Evolutionary conservation across 2,797 vertebrate genomes (phyloP), one percentile per base, ranked within the genome.

Genomic region (Pyrocephalus nanus): DNA sequence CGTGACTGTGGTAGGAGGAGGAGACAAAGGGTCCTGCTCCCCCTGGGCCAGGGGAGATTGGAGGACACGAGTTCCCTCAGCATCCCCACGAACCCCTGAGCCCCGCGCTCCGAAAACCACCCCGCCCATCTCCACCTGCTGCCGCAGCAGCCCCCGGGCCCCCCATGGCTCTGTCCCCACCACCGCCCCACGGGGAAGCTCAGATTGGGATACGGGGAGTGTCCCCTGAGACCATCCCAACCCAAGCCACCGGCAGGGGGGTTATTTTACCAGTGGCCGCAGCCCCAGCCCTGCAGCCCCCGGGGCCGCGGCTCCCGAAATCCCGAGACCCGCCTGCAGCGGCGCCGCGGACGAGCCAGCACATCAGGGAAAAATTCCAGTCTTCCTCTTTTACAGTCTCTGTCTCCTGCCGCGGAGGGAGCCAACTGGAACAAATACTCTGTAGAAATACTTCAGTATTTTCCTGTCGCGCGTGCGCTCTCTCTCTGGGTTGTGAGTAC

Each of bases 361-460:
- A 87, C 93, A 96, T 97, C 97, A 98, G 98, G 98, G 98, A 98
- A 97, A 97, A 97, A 96, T 96, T 97, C 92, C 97, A 98, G 98
- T 98, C 98, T 99, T 99, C 98, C 98, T 98, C 96, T 97, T 97
- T 96, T 92, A 96, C 95, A 92, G 96, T 96, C 96, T 97, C 94
- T 93, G 96, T 97, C 95, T 90, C 95, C 97, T 95, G 86, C 95
- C 96, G 75, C 95, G 81, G 97, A 91, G 97, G 95, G 97, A 96
- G 97, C 96, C 70, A 96, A 96, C 97, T 96, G 95, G 96, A 98
- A 97, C 98, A 97, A 96, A 94, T 58, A 82, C 94, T 92, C 92
- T 88, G 92, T 93, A 93, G 88, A 91, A 85, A 94, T 80, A 93
- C 95, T 96, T 94, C 95, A 96, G 92, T 95, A 92, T 95, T 94